These are phyloP conservation scores for Cremastinae sp. DNA, from an alignment of 2,888 invertebrate genomes.

Conservation along the genomic window DNA sequence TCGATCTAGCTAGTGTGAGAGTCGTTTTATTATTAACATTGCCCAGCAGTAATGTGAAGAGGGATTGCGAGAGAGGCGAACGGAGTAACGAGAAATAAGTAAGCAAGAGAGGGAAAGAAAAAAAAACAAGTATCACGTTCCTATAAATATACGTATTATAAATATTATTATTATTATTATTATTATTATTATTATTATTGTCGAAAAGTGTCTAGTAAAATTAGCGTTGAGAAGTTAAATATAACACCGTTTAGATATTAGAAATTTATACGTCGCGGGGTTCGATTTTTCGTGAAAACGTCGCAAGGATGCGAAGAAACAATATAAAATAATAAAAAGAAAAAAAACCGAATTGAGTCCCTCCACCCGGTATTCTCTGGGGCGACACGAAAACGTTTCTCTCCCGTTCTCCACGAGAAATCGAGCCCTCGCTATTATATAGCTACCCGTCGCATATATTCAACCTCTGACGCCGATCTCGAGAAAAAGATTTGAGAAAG, in stretches of 20 bases:
- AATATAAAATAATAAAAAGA: constrained; percentile 6
- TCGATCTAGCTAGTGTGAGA: constrained; percentile 71
- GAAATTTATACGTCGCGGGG: constrained; percentile 53
- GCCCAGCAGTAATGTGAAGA: constrained; percentile 58
- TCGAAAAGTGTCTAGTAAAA: constrained; percentile 62
- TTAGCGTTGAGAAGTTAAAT: constrained; percentile 62
- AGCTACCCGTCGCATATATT: too few species aligned
- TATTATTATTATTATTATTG: constrained; percentile 27
- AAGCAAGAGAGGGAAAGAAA: not conserved
- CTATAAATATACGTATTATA: constrained; percentile 30
- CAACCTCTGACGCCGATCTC: too few species aligned
- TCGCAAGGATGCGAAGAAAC: not conserved
- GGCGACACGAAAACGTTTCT: too few species aligned
- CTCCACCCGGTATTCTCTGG: too few species aligned
- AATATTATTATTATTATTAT: constrained; percentile 32
- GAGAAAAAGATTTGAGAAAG: too few species aligned
- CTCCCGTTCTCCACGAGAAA: too few species aligned
- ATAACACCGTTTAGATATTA: constrained; percentile 63
- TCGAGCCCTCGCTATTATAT: too few species aligned
- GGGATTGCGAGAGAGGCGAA: too few species aligned
- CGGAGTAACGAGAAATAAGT: not conserved
- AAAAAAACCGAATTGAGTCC: too few species aligned
- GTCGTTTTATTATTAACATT: constrained; percentile 62
- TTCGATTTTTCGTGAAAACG: constrained; percentile 55
- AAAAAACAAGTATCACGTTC: constrained; percentile 55